Evolutionary conservation across 2,113 vertebrate species (phyloP).

Genomic region (Strigops habroptila): DNA sequence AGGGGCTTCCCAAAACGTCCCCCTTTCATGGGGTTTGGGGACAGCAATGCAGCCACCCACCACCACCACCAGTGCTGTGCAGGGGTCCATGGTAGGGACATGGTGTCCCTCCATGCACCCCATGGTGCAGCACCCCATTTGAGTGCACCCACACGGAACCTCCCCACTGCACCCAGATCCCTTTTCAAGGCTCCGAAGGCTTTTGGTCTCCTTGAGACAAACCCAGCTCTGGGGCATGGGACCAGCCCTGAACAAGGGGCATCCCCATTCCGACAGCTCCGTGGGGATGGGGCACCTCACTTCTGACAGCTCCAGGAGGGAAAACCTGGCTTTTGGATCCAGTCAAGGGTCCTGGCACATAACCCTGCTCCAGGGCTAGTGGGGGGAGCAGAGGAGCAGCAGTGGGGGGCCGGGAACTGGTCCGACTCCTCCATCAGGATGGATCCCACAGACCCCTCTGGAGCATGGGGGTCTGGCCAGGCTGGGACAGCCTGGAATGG

Average conservation of each 20-base stretch:
- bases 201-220: background rate
- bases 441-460: background rate
- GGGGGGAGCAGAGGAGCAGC: background rate
- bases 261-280: background rate
- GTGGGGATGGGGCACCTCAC: no score
- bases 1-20: background rate
- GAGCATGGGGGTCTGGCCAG: fast-evolving
- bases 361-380: background rate
- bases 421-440: background rate
- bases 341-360: background rate
- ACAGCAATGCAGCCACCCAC: fast-evolving
- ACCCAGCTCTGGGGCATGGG: background rate
- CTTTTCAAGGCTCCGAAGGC: background rate
- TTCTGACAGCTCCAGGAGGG: background rate
- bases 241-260: fast-evolving
- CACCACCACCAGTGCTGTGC: fast-evolving
- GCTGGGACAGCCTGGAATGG: background rate
- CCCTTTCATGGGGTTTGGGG: background rate
- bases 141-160: background rate
- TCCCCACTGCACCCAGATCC: background rate
- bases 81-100: fast-evolving
- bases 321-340: background rate
- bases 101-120: fast-evolving
- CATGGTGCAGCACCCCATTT: background rate
- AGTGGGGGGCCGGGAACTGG: background rate